These are phyloP conservation scores for Sardinella longiceps DNA, from an alignment of 2,797 vertebrate species.

Conservation along the genomic window DNA sequence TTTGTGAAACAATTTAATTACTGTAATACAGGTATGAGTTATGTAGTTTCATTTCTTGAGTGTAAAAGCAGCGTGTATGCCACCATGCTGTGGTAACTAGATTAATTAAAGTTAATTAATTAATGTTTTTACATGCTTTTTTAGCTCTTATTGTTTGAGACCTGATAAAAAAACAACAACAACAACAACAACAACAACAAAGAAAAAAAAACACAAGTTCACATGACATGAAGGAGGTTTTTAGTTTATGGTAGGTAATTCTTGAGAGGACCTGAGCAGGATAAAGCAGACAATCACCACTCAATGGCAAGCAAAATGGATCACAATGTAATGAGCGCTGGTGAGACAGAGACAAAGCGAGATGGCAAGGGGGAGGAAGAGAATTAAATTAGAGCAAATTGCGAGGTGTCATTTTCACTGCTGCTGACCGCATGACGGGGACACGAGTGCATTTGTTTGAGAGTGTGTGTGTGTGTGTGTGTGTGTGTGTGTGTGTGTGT, in stretches of 20 bases:
- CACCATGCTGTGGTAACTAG: background rate
- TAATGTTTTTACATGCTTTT: background rate
- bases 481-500: background rate
- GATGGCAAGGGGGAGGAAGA: background rate
- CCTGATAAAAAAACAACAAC: no score
- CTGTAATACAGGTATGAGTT: background rate
- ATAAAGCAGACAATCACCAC: constrained; percentile 10
- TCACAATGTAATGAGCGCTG: constrained; percentile 22
- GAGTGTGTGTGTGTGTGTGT: constrained; percentile 10
- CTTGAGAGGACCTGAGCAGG: background rate
- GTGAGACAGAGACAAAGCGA: background rate
- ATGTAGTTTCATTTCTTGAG: background rate
- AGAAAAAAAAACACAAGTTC: background rate
- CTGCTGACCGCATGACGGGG: constrained; percentile 58
- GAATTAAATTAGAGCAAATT: constrained; percentile 10
- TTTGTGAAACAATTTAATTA: no score
- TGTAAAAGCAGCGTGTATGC: background rate
- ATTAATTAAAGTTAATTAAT: background rate
- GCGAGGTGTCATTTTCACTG: constrained; percentile 43
- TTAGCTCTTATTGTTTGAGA: background rate
- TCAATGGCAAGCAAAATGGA: background rate
- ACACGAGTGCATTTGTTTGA: constrained; percentile 40
- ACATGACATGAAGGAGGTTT: background rate
- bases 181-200: no score
- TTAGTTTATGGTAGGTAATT: background rate